Conservation (phyloP, 2,113 vertebrate species). For the Brienomyrus longianalis region DNA sequence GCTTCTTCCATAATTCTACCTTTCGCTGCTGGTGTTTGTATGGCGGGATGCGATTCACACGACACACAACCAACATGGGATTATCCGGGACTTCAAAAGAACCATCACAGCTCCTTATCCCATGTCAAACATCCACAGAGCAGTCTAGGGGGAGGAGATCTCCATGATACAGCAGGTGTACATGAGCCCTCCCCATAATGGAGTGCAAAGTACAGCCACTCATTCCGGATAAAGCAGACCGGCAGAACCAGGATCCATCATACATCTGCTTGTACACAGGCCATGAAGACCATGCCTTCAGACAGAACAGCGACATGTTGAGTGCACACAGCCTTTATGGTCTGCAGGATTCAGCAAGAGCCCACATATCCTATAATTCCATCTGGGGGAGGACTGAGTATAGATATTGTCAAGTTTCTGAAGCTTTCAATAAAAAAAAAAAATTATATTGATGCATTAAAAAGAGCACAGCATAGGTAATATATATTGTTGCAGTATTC, state of each 20-base stretch:
- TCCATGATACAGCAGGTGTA: not conserved
- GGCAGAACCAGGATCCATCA: not conserved
- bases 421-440: not conserved
- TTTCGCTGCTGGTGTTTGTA: not conserved
- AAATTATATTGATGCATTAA: not conserved
- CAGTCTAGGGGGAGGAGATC: not conserved
- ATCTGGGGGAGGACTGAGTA: not conserved
- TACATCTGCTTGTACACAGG: not conserved
- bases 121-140: not conserved
- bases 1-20: not conserved
- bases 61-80: not conserved
- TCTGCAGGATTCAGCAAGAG: not conserved
- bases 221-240: not conserved
- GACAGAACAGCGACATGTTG: not conserved
- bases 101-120: not conserved
- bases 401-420: not conserved
- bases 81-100: not conserved
- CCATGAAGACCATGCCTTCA: not conserved
- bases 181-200: not conserved
- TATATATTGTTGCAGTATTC: too few relatives aligned
- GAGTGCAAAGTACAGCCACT: not conserved
- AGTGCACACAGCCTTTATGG: not conserved
- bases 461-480: not conserved
- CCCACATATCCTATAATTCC: not conserved
- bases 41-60: not conserved